phyloP scores from a whole-genome alignment of 2,113 vertebrate genomes.

The Corythaeola cristata region DNA sequence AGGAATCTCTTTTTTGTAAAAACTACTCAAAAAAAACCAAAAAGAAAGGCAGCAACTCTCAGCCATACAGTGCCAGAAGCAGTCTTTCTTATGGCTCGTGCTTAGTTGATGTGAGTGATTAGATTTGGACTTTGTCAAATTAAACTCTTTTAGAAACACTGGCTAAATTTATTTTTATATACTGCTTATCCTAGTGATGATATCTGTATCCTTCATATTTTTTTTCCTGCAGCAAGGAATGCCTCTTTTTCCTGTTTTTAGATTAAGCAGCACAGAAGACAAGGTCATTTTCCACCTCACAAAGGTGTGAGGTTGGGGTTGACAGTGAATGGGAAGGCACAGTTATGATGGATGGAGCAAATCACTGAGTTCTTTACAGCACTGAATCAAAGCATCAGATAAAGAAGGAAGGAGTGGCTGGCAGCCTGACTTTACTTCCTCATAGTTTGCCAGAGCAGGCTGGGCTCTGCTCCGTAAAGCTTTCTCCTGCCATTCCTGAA shows the following conservation, averaged over 20 bases:
- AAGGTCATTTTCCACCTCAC: not conserved
- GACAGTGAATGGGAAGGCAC: not conserved
- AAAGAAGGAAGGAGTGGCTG: conserved; percentile 38
- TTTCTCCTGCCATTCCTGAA: not conserved
- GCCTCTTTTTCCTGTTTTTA: not conserved
- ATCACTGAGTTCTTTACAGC: not conserved
- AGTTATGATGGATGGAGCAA: not conserved
- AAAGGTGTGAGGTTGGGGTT: not conserved
- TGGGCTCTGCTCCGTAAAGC: not conserved
- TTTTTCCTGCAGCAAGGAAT: not conserved
- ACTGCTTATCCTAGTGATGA: conserved; percentile 32
- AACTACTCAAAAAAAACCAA: not conserved
- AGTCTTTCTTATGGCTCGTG: not conserved
- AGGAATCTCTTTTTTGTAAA: not conserved
- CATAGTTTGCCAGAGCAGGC: not conserved
- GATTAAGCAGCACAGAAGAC: conserved; percentile 1
- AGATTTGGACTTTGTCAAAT: conserved; percentile 39
- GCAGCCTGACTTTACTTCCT: not conserved
- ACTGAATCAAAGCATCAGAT: conserved; percentile 33
- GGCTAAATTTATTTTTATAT: conserved; percentile 24
- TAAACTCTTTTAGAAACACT: conserved; percentile 13
- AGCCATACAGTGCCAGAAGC: not conserved
- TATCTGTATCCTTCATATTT: not conserved
- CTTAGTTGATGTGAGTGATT: conserved; percentile 13
- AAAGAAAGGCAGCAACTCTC: not conserved